A percentile compares a stretch with the other conserved stretches of the same genome.
Evolutionary conservation across 2,888 invertebrate genomes (phyloP).

Genomic region (Mellilla xanthometata): DNA sequence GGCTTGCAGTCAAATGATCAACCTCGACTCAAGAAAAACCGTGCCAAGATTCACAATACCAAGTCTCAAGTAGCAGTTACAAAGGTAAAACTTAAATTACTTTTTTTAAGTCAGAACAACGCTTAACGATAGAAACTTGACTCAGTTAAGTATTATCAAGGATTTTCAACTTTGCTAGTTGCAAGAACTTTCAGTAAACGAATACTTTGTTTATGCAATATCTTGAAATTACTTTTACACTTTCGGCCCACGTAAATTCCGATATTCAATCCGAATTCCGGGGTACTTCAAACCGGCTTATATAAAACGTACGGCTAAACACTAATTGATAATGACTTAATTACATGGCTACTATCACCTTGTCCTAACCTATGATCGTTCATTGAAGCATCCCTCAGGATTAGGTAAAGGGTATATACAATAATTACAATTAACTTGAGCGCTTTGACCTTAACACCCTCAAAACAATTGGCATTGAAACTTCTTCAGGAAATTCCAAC

Average conservation of each 20-base stretch:
- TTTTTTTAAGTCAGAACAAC: conserved; percentile 16
- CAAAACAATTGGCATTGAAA: conserved; percentile 23
- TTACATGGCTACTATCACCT: conserved; percentile 74
- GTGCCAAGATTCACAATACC: conserved; percentile 22
- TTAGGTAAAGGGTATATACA: conserved; percentile 63
- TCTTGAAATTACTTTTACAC: no score
- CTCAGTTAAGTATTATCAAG: conserved; percentile 16
- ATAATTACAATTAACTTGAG: conserved; percentile 70
- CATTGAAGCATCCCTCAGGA: conserved; percentile 62
- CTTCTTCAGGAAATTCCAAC: background rate
- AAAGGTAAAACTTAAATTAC: conserved; percentile 21
- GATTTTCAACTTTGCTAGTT: conserved; percentile 7
- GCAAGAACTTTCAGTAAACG: conserved; percentile 7
- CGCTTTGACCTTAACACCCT: conserved; percentile 49
- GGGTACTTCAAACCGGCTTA: background rate
- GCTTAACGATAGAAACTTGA: conserved; percentile 18
- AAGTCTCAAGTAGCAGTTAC: conserved; percentile 19
- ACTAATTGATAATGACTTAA: conserved; percentile 55
- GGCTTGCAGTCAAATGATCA: conserved; percentile 27
- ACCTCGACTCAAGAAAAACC: conserved; percentile 20
- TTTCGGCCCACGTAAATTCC: no score
- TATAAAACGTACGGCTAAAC: conserved; percentile 15
- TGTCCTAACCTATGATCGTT: conserved; percentile 73
- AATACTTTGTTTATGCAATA: conserved; percentile 8
- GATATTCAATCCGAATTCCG: no score